phyloP scores from a whole-genome alignment of 2,797 vertebrate species.

The Tadarida brasiliensis region DNA sequence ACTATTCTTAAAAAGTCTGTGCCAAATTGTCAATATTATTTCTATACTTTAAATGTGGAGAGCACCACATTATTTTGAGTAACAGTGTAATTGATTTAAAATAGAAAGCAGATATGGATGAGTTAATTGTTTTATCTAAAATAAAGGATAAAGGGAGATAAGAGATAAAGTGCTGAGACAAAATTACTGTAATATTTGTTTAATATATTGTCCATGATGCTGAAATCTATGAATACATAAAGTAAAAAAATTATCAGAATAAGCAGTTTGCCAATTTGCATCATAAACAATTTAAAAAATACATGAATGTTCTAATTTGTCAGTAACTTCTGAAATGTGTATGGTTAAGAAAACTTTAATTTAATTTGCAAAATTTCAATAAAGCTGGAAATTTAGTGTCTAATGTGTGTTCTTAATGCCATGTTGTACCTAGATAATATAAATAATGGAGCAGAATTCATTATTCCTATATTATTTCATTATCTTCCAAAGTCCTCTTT shows the following conservation, averaged over 20 bases:
- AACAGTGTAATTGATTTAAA: neutral
- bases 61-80: neutral
- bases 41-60: neutral
- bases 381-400: neutral
- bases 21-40: neutral
- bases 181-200: neutral
- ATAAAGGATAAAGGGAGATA: neutral
- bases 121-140: conserved; percentile 52
- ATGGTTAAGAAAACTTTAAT: neutral
- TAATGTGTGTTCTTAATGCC: neutral
- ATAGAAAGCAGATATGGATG: neutral
- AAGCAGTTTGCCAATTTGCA: conserved; percentile 46
- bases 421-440: neutral
- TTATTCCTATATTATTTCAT: neutral
- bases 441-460: neutral
- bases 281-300: neutral
- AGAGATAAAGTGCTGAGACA: neutral
- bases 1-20: neutral
- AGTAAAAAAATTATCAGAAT: neutral
- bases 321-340: conserved; percentile 45
- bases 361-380: conserved; percentile 49
- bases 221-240: conserved; percentile 28
- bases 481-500: neutral
- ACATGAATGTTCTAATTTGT: neutral
- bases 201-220: neutral